Base-by-base conservation (phyloP, 1,140 invertebrate genomes). In the Phortica variegata region DNA sequence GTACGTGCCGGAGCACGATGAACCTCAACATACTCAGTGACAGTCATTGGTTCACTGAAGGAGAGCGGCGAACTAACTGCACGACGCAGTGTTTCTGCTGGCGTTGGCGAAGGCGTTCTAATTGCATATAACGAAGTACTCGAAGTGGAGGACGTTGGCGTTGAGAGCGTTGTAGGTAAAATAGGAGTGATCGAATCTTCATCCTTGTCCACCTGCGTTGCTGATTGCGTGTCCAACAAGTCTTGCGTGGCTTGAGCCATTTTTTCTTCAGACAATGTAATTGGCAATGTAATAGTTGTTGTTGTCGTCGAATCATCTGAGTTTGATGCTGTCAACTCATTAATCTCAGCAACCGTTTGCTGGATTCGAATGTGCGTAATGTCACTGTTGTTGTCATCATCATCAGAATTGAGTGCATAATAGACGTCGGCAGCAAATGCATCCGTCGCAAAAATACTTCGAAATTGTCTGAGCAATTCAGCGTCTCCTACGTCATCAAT, bases 71-170 rank as follows among this genome's bases (percentile, higher is more conserved):
- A 62, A 26, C 18, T 36, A 58, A n/a, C n/a, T 54, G 13, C 26
- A 58, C 8, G 7, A 48, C 48, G 31, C 48, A 46, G 32, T 10
- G n/a, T 15, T 5, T 45, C 53, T 13, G 51, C 49, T 10, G 63
- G 62, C 17, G 7, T 34, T 2, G 52, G 52, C 4, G 65, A 66
- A 0, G 70, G 69, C 3, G 70, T 65, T 18, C 61, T 56, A 37
- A 73, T 68, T 8, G 70, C 70, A 42, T 61, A 73, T 18, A 73
- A 43, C 2, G 70, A 73, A 33, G 58, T 70, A 23, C 65, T 65
- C 13, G 65, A 57, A 5, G 69, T 69, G 13, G 69, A 52, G 12
- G 56, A 59, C 13, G 42, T 45, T 17, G 48, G 46, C 33, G 52
- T 43, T 9, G 17, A 20, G 10, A 13, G 43, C 26, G n/a, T 43